These are phyloP conservation scores for Gasteruption jaculator DNA, from an alignment of 2,888 invertebrate genomes.

Conservation along the genomic window DNA sequence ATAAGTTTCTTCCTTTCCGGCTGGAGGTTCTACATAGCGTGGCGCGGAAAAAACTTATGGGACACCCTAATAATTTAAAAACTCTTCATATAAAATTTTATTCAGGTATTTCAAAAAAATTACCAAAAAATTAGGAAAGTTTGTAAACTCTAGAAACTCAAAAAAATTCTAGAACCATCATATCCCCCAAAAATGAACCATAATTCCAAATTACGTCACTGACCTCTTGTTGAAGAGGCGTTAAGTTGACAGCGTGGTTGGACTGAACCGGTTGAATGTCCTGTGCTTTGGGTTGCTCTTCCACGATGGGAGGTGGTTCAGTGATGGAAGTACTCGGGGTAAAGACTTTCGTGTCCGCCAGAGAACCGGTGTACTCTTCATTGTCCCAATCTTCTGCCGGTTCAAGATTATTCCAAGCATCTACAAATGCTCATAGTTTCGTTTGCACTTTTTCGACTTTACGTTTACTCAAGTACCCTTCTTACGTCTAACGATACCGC, in stretches of 20 bases:
- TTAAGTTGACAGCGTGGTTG: constrained; percentile 31
- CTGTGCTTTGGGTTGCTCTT: constrained; percentile 32
- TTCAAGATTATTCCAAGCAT: constrained; percentile 69
- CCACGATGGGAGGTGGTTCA: constrained; percentile 30
- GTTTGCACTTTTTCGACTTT: too few species aligned
- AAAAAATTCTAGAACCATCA: too few species aligned
- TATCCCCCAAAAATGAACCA: not conserved
- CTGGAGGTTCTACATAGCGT: too few species aligned
- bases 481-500: too few species aligned
- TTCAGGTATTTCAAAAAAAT: constrained; percentile 12
- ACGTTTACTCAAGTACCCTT: too few species aligned
- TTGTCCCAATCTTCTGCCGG: constrained; percentile 65
- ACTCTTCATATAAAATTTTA: too few species aligned
- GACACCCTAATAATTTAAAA: too few species aligned
- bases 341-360: constrained; percentile 91
- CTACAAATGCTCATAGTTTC: constrained; percentile 36
- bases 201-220: too few species aligned
- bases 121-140: constrained; percentile 9
- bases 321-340: constrained; percentile 61
- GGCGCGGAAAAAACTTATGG: too few species aligned
- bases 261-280: constrained; percentile 34
- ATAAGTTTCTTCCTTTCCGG: too few species aligned
- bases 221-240: constrained; percentile 38
- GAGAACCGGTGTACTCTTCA: constrained; percentile 92
- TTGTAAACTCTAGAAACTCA: not conserved